phyloP scores from a whole-genome alignment of 2,797 vertebrate species.

The Tapirus indicus region DNA sequence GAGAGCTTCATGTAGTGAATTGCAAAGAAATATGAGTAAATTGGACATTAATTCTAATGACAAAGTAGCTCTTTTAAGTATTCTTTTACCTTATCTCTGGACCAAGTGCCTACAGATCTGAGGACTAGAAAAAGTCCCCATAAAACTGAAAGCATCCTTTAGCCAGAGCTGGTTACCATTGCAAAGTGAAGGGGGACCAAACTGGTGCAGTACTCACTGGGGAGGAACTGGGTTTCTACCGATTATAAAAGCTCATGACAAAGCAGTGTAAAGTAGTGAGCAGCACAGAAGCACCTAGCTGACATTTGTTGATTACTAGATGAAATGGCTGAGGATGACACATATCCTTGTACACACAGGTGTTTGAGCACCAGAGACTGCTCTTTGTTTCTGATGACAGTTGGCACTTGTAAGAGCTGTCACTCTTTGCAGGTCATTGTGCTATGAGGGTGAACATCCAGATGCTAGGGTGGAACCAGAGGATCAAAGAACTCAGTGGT shows the following conservation, averaged over 20 bases:
- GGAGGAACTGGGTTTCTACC: neutral
- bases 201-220: neutral
- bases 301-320: neutral
- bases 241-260: neutral
- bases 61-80: neutral
- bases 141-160: neutral
- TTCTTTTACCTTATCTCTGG: neutral
- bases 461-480: neutral
- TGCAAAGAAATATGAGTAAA: neutral
- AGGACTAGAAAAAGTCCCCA: neutral
- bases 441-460: neutral
- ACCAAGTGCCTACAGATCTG: neutral
- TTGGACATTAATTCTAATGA: neutral
- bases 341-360: neutral
- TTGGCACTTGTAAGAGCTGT: neutral
- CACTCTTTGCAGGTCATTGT: neutral
- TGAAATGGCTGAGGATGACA: neutral
- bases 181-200: neutral
- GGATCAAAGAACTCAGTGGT: neutral
- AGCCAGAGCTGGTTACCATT: neutral
- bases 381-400: neutral
- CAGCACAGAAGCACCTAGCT: fast-evolving
- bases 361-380: neutral
- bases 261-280: neutral
- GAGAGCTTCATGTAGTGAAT: neutral